Evolutionary conservation across 2,113 vertebrate genomes (phyloP).

Genomic region (Erinaceus europaeus): DNA sequence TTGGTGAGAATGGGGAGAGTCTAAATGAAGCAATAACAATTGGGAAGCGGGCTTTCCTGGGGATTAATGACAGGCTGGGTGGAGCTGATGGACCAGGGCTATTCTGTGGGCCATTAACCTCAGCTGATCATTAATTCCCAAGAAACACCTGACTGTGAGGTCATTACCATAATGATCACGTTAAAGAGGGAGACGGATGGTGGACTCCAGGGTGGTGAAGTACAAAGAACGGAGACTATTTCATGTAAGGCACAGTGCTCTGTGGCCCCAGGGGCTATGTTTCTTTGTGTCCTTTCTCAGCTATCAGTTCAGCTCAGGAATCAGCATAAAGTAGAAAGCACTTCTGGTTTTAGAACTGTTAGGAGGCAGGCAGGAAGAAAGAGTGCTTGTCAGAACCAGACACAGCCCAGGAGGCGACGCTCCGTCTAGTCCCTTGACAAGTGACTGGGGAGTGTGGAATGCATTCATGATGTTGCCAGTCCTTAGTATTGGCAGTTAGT

Average conservation of each 20-base stretch:
- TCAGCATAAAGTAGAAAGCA: not conserved
- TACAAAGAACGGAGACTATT: conserved; percentile 43
- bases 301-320: conserved; percentile 6
- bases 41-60: conserved; percentile 71
- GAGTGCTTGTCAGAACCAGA: no score
- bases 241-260: conserved; percentile 17
- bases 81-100: conserved; percentile 76
- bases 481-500: no score
- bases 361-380: no score
- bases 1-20: conserved; percentile 73
- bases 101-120: conserved; percentile 78
- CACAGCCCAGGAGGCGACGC: no score
- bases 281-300: conserved; percentile 29
- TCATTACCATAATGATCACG: conserved; percentile 67
- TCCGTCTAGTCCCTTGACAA: no score
- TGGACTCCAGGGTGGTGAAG: not conserved
- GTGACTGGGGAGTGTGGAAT: no score
- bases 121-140: conserved; percentile 76
- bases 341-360: no score
- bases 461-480: no score
- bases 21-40: conserved; percentile 81
- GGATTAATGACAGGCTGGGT: conserved; percentile 79
- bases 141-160: conserved; percentile 73
- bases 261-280: not conserved
- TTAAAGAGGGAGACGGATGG: conserved; percentile 41